Base-by-base conservation (phyloP, 2,113 vertebrate species). In the Hystrix brachyura region DNA sequence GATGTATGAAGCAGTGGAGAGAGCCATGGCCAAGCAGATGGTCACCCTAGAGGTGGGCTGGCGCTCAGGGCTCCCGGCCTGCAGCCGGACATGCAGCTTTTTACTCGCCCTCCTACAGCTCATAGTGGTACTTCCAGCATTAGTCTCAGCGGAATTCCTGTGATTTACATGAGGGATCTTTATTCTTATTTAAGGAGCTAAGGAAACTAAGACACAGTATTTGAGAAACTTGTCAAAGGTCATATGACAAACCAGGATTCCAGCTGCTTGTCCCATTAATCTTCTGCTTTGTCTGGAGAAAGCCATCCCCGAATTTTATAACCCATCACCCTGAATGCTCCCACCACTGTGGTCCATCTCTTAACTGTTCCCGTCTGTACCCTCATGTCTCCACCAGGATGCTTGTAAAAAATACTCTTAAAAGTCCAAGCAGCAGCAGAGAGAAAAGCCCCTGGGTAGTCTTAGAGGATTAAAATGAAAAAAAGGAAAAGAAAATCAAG, bases 1-100 rank as follows among this genome's bases (percentile, higher is more conserved):
- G 98, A 99, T 99, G 99, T 99, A 99, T 0, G 99, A 99, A 96
- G 99, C 99, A 0, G 99, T 99, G 98, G 99, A 99, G 97, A 98
- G 99, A 97, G 99, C 99, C 96, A 99, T 99, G 99, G 99, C 99
- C 96, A 99, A 99, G 97, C 99, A 99, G 92, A 99, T 99, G 98
- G 99, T 99, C 97, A 99, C 99, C 0, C 98, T 99, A 93, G 99
- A 99, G 99, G 99, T 99, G 96, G 99, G 99, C 85, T 34, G 3
- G 19, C 1, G 1, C 25, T 11, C 1, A 0, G 15, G 53, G 4
- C n/a, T 11, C 9, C 59, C 25, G 3, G 8, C 19, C 51, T 53
- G 76, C 27, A 55, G 76, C 60, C 27, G 7, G 7, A 14, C 5
- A 1, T 51, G 11, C 13, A 15, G n/a, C 57, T 25, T 18, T 17